Percentiles rank a stretch among this genome's conserved stretches.
These are phyloP conservation scores for Poeciliopsis paucimaculata DNA, from an alignment of 2,797 vertebrate species.

Conservation along the genomic window DNA sequence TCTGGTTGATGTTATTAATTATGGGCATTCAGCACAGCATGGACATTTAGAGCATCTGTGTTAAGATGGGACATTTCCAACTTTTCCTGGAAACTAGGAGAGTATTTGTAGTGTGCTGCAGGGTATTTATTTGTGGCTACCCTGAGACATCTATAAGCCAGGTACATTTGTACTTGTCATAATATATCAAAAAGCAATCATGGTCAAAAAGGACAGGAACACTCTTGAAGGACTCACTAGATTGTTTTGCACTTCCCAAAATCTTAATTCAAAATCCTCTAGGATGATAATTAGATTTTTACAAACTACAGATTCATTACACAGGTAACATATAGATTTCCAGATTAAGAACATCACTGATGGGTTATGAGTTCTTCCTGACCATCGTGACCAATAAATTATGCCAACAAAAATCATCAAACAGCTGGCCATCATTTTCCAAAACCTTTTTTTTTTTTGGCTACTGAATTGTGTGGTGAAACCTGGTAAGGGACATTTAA, in stretches of 20 bases:
- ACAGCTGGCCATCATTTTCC: background rate
- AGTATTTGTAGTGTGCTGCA: slow-evolving; percentile 65
- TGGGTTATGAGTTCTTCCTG: background rate
- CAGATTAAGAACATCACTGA: background rate
- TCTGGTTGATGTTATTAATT: slow-evolving; percentile 77
- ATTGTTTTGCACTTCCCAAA: slow-evolving; percentile 69
- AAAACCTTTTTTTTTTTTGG: background rate
- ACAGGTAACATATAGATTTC: background rate
- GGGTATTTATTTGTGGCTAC: slow-evolving; percentile 77
- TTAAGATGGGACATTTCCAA: slow-evolving; percentile 70
- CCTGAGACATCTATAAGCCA: slow-evolving; percentile 76
- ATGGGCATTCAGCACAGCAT: slow-evolving; percentile 53
- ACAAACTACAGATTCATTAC: background rate
- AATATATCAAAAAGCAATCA: slow-evolving; percentile 81
- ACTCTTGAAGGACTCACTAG: slow-evolving; percentile 58
- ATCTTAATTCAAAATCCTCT: slow-evolving; percentile 40
- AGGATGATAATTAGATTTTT: slow-evolving; percentile 22
- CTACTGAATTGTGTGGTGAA: background rate
- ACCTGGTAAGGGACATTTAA: background rate
- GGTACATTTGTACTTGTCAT: slow-evolving; percentile 78
- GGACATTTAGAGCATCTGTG: slow-evolving; percentile 70
- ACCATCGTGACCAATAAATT: background rate
- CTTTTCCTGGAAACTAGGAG: slow-evolving; percentile 71
- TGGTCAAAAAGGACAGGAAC: slow-evolving; percentile 58
- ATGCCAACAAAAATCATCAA: background rate